Evolutionary conservation across 2,888 invertebrate genomes (phyloP).

Genomic region (Adineta ricciae): DNA sequence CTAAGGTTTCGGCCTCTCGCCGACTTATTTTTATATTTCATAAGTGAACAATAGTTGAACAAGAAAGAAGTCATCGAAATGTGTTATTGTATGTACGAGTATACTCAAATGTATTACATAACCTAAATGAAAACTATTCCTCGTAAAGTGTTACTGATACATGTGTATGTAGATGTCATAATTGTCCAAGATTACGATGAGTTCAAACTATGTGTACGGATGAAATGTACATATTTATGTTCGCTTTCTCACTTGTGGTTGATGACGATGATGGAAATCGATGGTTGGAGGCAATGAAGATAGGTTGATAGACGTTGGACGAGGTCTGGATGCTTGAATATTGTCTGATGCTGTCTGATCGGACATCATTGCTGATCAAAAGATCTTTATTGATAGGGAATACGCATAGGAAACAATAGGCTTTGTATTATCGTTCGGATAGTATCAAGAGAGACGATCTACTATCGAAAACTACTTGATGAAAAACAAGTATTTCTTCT

Average conservation of each 20-base stretch:
- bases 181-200: neutral
- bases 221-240: neutral
- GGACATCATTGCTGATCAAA: neutral
- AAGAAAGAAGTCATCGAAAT: neutral
- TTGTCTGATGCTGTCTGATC: neutral
- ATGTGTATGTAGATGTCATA: neutral
- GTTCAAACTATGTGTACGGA: neutral
- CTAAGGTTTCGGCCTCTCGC: neutral
- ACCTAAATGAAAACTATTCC: neutral
- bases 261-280: neutral
- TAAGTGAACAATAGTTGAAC: neutral
- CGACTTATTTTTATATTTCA: neutral
- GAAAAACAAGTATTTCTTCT: neutral
- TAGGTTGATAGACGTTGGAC: neutral
- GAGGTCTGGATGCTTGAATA: neutral
- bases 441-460: neutral
- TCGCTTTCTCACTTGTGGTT: neutral
- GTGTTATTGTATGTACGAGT: neutral
- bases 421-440: neutral
- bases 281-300: neutral
- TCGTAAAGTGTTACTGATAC: neutral
- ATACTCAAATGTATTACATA: neutral
- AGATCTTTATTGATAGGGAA: neutral
- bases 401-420: neutral
- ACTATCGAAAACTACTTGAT: neutral